Percentiles rank a stretch among this genome's conserved stretches.
Conservation (phyloP, 2,113 vertebrate species). For the Bostrychus sinensis region DNA sequence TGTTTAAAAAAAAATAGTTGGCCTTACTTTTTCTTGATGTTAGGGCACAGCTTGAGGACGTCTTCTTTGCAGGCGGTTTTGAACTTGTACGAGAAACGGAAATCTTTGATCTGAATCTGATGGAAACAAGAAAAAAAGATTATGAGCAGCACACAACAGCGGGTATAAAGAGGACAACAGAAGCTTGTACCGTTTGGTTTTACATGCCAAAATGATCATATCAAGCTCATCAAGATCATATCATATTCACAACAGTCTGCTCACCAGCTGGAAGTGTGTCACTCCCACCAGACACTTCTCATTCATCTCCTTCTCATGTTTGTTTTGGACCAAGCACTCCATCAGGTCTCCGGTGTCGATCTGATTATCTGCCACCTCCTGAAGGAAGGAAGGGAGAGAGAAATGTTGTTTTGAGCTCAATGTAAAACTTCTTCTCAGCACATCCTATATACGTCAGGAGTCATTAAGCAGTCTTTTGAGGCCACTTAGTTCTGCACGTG, state of each 20-base stretch:
- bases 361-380: conserved; percentile 97
- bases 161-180: background rate
- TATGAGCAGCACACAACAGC: background rate
- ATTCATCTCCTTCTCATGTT: conserved; percentile 99
- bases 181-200: background rate
- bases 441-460: too few species aligned
- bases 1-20: background rate
- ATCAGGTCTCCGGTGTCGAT: conserved; percentile 96
- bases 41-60: conserved; percentile 94
- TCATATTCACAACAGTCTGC: conserved; percentile 40
- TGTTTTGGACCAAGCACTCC: conserved; percentile 97
- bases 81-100: conserved; percentile 97
- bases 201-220: background rate
- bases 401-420: background rate
- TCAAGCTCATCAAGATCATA: background rate
- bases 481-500: too few species aligned
- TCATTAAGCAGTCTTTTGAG: too few species aligned
- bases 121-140: background rate
- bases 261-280: conserved; percentile 98
- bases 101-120: conserved; percentile 99
- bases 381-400: conserved; percentile 3
- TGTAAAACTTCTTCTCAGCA: background rate
- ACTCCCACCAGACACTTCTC: conserved; percentile 96
- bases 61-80: conserved; percentile 99
- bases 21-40: conserved; percentile 96